phyloP scores from a whole-genome alignment of 2,888 invertebrate species.

The Scaptomyza parva region DNA sequence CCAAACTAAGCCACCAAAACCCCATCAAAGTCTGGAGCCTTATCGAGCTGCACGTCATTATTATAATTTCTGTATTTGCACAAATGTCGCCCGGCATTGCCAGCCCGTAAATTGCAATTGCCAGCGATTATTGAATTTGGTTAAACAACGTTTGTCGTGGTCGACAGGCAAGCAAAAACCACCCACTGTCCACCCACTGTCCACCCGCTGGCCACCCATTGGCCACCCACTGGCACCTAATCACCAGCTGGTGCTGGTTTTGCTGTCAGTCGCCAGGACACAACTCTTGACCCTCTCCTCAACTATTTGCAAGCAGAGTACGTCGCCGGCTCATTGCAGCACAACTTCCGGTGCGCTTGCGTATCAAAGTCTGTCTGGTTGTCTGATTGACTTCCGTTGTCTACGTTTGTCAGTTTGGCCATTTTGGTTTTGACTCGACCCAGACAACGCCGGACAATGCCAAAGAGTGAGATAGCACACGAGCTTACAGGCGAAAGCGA shows the following conservation, averaged over 20 bases:
- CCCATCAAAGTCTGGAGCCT: conserved; percentile 24
- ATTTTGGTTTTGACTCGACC: conserved; percentile 71
- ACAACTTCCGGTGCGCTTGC: conserved; percentile 75
- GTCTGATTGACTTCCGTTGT: conserved; percentile 80
- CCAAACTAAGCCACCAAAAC: background rate
- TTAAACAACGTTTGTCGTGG: conserved; percentile 78
- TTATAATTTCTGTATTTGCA: conserved; percentile 82
- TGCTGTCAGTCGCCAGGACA: conserved; percentile 50
- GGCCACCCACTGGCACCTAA: conserved; percentile 46
- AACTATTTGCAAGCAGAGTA: conserved; percentile 4
- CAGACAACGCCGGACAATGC: conserved; percentile 25
- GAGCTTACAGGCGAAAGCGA: conserved; percentile 6
- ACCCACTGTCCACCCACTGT: background rate
- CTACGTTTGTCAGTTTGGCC: conserved; percentile 78
- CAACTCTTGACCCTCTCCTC: conserved; percentile 4
- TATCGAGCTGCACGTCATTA: conserved; percentile 70
- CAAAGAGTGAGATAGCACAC: conserved; percentile 3
- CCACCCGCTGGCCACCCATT: conserved; percentile 69
- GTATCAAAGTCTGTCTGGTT: conserved; percentile 72
- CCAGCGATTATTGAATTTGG: conserved; percentile 82
- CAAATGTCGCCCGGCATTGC: conserved; percentile 63
- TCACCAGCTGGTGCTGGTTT: conserved; percentile 66
- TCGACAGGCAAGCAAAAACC: conserved; percentile 19
- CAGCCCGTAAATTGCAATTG: conserved; percentile 78
- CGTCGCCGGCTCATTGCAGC: conserved; percentile 66